Percentiles rank a stretch among this genome's conserved stretches.
phyloP scores from a whole-genome alignment of 2,888 invertebrate species.

The Petrolisthes cinctipes region DNA sequence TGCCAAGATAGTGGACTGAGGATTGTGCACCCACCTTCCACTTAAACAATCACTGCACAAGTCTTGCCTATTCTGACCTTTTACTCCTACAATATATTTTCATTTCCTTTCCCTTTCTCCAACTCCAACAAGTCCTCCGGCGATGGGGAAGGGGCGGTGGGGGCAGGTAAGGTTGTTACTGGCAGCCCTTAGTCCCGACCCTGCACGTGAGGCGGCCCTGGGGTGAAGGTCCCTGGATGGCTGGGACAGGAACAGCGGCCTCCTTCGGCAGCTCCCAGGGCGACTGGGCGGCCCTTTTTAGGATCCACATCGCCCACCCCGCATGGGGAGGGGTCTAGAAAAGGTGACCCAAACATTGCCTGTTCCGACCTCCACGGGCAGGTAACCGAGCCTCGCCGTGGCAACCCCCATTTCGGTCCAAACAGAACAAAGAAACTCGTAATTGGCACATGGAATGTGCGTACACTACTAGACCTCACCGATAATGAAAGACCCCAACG shows the following conservation, averaged over 20 bases:
- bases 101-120: too few species aligned
- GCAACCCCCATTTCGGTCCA: not conserved
- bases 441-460: slow-evolving; percentile 9
- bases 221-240: not conserved
- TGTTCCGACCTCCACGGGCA: not conserved
- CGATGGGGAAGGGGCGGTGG: slow-evolving; percentile 15
- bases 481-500: too few species aligned
- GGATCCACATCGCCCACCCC: not conserved
- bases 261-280: slow-evolving; percentile 10
- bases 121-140: not conserved
- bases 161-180: not conserved
- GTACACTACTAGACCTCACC: not conserved
- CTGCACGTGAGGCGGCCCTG: slow-evolving; percentile 6
- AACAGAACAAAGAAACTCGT: not conserved
- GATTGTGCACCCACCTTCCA: too few species aligned
- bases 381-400: not conserved
- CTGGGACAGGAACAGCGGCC: not conserved
- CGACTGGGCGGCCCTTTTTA: slow-evolving; percentile 10
- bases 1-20: too few species aligned
- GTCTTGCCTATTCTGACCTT: too few species aligned
- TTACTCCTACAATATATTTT: too few species aligned
- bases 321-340: too few species aligned
- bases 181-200: not conserved
- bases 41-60: too few species aligned
- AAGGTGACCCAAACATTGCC: too few species aligned